Conservation (phyloP, 2,113 vertebrate genomes). For the Suricata suricatta region DNA sequence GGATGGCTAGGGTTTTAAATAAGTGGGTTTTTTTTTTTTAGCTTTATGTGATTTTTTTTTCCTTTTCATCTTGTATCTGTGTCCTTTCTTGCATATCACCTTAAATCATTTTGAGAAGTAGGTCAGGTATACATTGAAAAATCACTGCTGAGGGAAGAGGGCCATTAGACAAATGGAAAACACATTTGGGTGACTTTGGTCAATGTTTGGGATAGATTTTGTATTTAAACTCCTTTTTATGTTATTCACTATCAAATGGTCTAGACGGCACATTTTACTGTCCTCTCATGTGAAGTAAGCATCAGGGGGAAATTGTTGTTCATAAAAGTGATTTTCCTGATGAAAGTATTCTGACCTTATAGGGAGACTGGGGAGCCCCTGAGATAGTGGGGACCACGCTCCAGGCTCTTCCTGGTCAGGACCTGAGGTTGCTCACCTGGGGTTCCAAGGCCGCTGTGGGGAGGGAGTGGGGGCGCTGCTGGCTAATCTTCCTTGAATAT, state of each 20-base stretch:
- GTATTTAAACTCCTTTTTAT: not conserved
- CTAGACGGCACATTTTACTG: not conserved
- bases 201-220: not conserved
- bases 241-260: not conserved
- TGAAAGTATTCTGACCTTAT: not conserved
- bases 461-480: not conserved
- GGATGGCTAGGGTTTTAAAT: slow-evolving; percentile 43
- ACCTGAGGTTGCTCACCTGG: not conserved
- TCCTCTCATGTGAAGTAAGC: not conserved
- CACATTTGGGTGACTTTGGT: not conserved
- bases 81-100: slow-evolving; percentile 19
- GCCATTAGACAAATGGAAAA: not conserved
- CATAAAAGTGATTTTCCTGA: not conserved
- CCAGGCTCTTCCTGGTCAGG: not conserved
- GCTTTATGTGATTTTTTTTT: slow-evolving; percentile 9
- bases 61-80: slow-evolving; percentile 45
- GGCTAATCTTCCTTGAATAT: not conserved
- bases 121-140: slow-evolving; percentile 25
- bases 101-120: slow-evolving; percentile 45
- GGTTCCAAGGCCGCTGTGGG: not conserved
- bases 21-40: not conserved
- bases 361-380: not conserved
- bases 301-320: not conserved
- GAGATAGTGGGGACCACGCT: not conserved
- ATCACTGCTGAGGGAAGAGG: not conserved